Conservation (phyloP, 2,797 vertebrate genomes). For the Sebastes trivittatus region DNA sequence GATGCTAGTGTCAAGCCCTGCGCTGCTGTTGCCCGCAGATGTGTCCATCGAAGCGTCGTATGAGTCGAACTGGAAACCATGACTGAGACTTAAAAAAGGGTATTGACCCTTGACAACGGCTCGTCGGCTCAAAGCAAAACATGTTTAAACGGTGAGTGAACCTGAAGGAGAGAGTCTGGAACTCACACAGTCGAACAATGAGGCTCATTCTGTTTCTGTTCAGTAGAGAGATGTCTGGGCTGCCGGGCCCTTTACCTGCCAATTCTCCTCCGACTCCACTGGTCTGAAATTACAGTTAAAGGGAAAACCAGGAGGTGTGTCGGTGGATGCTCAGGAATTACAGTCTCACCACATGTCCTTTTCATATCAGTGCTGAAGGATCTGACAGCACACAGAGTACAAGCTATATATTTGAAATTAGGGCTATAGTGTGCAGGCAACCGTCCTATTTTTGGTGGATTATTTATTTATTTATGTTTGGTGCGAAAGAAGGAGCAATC, state of each 20-base stretch:
- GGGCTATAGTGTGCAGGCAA: neutral
- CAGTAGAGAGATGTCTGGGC: slow-evolving; percentile 1
- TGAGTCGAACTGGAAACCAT: slow-evolving; percentile 51
- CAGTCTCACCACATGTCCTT: slow-evolving; percentile 1
- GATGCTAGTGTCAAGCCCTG: slow-evolving; percentile 31
- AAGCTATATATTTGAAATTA: slow-evolving; percentile 7
- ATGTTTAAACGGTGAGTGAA: slow-evolving; percentile 60
- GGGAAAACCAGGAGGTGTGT: slow-evolving; percentile 22
- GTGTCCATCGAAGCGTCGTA: slow-evolving; percentile 57
- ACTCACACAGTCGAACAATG: slow-evolving; percentile 14
- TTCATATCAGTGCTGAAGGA: slow-evolving; percentile 12
- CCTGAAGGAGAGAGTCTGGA: slow-evolving; percentile 47
- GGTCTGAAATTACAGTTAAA: slow-evolving; percentile 34
- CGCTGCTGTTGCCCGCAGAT: slow-evolving; percentile 38
- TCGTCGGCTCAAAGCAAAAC: slow-evolving; percentile 58
- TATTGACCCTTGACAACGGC: slow-evolving; percentile 59
- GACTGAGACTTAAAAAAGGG: slow-evolving; percentile 52
- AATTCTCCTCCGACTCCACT: slow-evolving; percentile 14
- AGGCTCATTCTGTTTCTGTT: slow-evolving; percentile 21
- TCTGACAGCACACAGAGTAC: neutral
- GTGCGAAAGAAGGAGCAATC: neutral
- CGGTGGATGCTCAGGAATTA: slow-evolving; percentile 14
- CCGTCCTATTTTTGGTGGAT: neutral
- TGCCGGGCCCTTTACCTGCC: slow-evolving; percentile 14
- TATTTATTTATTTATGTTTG: neutral